Evolutionary conservation across 2,888 invertebrate genomes (phyloP).

Genomic region (Chouioia cunea): DNA sequence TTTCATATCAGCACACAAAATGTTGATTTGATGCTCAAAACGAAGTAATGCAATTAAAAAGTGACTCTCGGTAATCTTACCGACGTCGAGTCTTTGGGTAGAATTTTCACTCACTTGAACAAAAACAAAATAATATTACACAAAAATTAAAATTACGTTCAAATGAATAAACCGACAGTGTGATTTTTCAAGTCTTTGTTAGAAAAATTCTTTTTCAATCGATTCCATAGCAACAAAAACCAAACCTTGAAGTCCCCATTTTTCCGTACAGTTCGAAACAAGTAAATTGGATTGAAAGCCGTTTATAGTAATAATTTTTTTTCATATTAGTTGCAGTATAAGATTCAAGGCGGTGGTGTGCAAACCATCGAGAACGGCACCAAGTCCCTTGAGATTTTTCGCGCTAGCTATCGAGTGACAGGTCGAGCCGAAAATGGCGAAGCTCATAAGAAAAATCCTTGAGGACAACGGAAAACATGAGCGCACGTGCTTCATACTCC

Average conservation of each 20-base stretch:
- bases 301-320: conserved; percentile 23
- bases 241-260: conserved; percentile 26
- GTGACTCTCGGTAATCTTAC: no score
- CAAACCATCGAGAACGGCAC: not conserved
- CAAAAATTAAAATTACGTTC: conserved; percentile 3
- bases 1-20: no score
- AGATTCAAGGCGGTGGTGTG: not conserved
- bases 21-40: no score
- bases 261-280: conserved; percentile 9
- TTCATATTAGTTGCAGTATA: conserved; percentile 37
- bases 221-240: not conserved
- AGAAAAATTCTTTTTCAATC: no score
- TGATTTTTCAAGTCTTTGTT: not conserved
- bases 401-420: conserved; percentile 3
- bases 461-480: not conserved
- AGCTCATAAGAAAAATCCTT: conserved; percentile 4
- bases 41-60: no score
- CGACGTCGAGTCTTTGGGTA: not conserved
- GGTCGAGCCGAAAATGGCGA: conserved; percentile 29
- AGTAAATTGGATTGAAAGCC: conserved; percentile 26
- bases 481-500: not conserved
- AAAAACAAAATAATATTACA: conserved; percentile 14
- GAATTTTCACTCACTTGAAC: conserved; percentile 32
- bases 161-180: not conserved
- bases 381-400: conserved; percentile 28